Evolutionary conservation across 1,140 invertebrate species (phyloP), one percentile per base, ranked within the genome.

Genomic region (Pseudomyrmex dendroicus): DNA sequence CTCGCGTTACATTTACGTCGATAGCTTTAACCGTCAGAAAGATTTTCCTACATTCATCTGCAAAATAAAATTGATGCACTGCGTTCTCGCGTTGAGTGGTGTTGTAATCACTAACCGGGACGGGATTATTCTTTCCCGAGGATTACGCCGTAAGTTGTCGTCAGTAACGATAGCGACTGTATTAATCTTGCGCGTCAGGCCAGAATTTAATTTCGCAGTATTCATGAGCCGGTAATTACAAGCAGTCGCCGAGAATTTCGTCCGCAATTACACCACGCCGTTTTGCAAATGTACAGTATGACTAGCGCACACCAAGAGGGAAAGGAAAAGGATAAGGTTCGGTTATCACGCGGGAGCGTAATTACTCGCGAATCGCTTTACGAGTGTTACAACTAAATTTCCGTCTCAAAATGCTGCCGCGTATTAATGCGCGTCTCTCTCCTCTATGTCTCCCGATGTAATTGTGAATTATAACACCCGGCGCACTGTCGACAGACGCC

Each of bases 191-290:
- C 22, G 15, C 54, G 76, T 80, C 76, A 72, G 12, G 20, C 10
- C 15, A 59, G 76, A 72, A 70, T 80, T 80, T 72, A 80, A 80
- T 80, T 80, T 80, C 46, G n/a, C 8, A 15, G 59, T 80, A 72
- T 80, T 80, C 76, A 72, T 50, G 76, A 61, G 59, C 15, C 61
- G 25, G 70, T 67, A 74, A 84, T 87, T 84, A 84, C 48, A 77
- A 67, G 66, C 64, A 84, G 84, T 86, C 73, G 52, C 46, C 64
- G 17, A 66, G 84, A 87, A 73, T 87, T 86, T 86, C 67, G 15
- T 35, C 80, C 66, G 62, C 72, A 87, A 87, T 86, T 86, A 86
- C 57, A 54, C 25, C 48, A 8, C 15, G 4, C n/a, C 35, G 25
- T 46, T 86, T 22, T 25, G 66, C 35, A 17, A 72, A 72, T 52